Percentiles rank a stretch among this genome's conserved stretches.
phyloP scores from a whole-genome alignment of 2,113 vertebrate genomes.

The Leuciscus idus region DNA sequence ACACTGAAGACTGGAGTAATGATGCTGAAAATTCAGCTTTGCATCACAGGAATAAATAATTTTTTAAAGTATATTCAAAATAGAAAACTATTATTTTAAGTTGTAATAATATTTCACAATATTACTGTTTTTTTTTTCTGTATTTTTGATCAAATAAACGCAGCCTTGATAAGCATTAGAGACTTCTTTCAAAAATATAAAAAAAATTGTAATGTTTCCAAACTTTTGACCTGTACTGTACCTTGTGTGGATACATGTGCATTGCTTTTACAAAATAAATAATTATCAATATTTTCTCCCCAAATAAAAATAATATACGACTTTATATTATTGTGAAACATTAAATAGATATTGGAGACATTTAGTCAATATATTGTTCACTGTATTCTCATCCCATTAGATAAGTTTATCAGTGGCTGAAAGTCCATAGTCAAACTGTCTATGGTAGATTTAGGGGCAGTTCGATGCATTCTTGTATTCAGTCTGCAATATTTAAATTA shows the following conservation, averaged over 20 bases:
- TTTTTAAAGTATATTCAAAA: too few relatives aligned
- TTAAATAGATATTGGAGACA: neutral
- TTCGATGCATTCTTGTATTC: neutral
- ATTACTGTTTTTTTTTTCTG: too few relatives aligned
- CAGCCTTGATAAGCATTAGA: too few relatives aligned
- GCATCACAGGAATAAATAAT: too few relatives aligned
- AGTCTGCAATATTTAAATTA: neutral
- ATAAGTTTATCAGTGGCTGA: neutral
- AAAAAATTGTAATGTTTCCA: too few relatives aligned
- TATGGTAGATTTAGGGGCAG: neutral
- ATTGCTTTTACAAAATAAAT: neutral
- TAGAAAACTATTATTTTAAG: too few relatives aligned
- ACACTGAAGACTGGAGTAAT: too few relatives aligned
- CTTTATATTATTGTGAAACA: neutral
- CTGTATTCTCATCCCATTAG: neutral
- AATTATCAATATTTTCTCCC: neutral
- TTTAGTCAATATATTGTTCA: neutral
- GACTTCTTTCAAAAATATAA: too few relatives aligned
- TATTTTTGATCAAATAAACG: too few relatives aligned
- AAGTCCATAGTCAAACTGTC: neutral
- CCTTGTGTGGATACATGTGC: neutral
- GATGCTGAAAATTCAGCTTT: too few relatives aligned
- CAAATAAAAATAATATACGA: neutral
- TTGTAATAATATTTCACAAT: too few relatives aligned
- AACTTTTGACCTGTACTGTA: neutral